Percentiles rank a stretch among this genome's conserved stretches.
Evolutionary conservation across 2,888 invertebrate genomes (phyloP).

Genomic region (Lasioglossum figueresi): DNA sequence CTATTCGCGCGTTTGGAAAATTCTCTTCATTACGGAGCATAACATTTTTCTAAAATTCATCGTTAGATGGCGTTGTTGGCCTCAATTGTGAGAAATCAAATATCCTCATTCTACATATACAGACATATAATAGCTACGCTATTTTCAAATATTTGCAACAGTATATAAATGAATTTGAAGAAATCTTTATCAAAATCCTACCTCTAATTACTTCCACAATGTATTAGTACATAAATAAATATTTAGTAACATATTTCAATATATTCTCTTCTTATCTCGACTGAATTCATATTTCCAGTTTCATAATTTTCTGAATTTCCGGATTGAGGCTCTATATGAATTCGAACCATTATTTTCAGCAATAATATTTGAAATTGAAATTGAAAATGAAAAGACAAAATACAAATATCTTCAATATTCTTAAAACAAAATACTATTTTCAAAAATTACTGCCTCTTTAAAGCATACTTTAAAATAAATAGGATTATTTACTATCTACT

Average conservation of each 20-base stretch:
- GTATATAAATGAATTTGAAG: not conserved
- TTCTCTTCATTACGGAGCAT: not conserved
- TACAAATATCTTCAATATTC: too few relatives aligned
- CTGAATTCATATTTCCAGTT: not conserved
- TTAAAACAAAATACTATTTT: too few relatives aligned
- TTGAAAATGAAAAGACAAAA: too few relatives aligned
- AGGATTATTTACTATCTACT: too few relatives aligned
- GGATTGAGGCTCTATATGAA: not conserved
- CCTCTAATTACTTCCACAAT: not conserved
- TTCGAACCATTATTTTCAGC: too few relatives aligned
- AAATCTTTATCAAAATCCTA: not conserved
- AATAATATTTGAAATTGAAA: too few relatives aligned
- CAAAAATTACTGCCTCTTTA: too few relatives aligned
- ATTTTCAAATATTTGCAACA: not conserved
- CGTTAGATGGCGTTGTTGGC: conserved; percentile 18
- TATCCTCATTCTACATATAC: not conserved
- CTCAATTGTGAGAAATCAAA: not conserved
- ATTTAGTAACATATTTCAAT: not conserved
- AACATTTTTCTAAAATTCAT: not conserved
- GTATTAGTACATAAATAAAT: not conserved
- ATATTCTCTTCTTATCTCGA: not conserved
- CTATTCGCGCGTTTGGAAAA: not conserved
- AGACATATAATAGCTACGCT: too few relatives aligned
- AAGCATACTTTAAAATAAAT: too few relatives aligned
- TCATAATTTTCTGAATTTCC: not conserved